These are phyloP conservation scores for Microchrysa polita DNA, from an alignment of 2,888 invertebrate genomes.

Conservation along the genomic window DNA sequence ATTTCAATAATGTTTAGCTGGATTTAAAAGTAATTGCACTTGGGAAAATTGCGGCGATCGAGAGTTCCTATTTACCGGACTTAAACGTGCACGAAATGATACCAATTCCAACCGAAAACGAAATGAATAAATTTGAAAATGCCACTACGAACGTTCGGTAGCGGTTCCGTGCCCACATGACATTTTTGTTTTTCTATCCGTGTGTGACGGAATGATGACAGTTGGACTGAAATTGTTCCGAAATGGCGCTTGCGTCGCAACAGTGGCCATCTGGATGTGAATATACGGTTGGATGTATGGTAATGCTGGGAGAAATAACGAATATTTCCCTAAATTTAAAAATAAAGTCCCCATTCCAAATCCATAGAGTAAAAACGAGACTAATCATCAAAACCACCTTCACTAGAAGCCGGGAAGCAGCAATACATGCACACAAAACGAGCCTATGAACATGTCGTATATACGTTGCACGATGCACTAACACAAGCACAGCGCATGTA, in stretches of 20 bases:
- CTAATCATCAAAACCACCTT: too few relatives aligned
- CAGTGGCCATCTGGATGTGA: slow-evolving; percentile 15
- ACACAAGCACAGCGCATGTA: too few relatives aligned
- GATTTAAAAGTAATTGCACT: slow-evolving; percentile 1
- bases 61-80: slow-evolving; percentile 9
- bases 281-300: neutral
- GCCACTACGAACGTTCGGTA: slow-evolving; percentile 10
- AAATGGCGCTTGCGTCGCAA: slow-evolving; percentile 4
- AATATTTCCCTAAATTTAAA: too few relatives aligned
- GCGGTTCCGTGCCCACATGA: slow-evolving; percentile 27
- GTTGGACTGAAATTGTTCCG: slow-evolving; percentile 17
- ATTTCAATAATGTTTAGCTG: too few relatives aligned
- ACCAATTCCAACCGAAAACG: slow-evolving; percentile 18
- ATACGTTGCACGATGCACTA: too few relatives aligned
- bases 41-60: neutral
- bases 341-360: too few relatives aligned
- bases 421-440: too few relatives aligned
- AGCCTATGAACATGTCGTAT: too few relatives aligned
- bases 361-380: too few relatives aligned
- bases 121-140: slow-evolving; percentile 32
- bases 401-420: too few relatives aligned
- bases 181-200: slow-evolving; percentile 35
- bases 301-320: neutral
- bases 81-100: neutral
- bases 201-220: slow-evolving; percentile 36